Evolutionary conservation across 2,888 invertebrate species (phyloP), one percentile per base, ranked within the genome.

Genomic region (Plusia festucae): DNA sequence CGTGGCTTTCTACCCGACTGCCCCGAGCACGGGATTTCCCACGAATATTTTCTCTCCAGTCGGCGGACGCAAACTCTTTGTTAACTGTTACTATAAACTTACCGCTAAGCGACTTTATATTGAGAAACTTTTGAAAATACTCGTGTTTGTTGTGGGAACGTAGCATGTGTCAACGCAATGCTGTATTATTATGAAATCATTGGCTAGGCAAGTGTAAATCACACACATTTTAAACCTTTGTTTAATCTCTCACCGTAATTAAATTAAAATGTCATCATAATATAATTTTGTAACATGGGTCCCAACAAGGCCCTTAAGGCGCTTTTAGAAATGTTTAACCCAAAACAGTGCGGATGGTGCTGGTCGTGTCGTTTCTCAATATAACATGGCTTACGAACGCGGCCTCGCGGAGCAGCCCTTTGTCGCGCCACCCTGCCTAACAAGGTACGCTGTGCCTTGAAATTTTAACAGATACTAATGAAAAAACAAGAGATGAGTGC

Each of bases 401-500:
- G 2, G 27, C 44, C 20, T 53, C 54, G 16, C 76, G 27, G 20
- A 52, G 8, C 32, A 22, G 8, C 55, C 55, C 55, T 71, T 70
- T 55, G 57, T 56, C 66, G 53, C n/a, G 61, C 44, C 40, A 57
- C 53, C 76, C 72, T 76, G 76, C 40, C 44, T 53, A 44, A 55
- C 65, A 62, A 20, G 20, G 15, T 32, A 40, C 44, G 22, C 59
- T 56, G 30, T 34, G 22, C 56, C 61, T 52, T 54, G 57, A 65
- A 73, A 54, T 55, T 54, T 57, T 70, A 66, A 68, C 70, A 65
- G 70, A 73, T 68, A 74, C 81, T 82, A 84, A 88, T 82, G 72
- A 85, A 85, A 84, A 85, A 85, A 84, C 82, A 72, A 68, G 75
- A 70, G 78, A 73, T 78, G 65, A 81, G 78, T 78, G 78, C 70